A percentile compares a stretch with the other conserved stretches of the same genome.
These are phyloP conservation scores for Drosophila lacertosa DNA, from an alignment of 1,140 invertebrate species.

Conservation along the genomic window DNA sequence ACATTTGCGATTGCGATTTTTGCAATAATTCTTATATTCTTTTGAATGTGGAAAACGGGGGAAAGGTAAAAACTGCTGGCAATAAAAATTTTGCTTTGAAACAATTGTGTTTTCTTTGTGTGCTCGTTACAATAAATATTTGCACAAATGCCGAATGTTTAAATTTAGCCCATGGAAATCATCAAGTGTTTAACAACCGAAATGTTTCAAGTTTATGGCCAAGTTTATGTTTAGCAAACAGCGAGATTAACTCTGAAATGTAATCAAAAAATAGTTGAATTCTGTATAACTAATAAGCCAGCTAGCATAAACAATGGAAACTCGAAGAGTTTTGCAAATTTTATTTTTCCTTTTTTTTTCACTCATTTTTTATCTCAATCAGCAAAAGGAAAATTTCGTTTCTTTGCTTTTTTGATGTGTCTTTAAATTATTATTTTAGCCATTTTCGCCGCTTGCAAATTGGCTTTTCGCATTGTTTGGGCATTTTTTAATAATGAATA, in stretches of 20 bases:
- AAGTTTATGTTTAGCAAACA: slow-evolving; percentile 12
- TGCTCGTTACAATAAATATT: slow-evolving; percentile 49
- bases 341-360: background rate
- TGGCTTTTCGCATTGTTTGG: slow-evolving; percentile 26
- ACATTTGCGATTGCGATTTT: slow-evolving; percentile 25
- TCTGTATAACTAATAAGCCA: slow-evolving; percentile 21
- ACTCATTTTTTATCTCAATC: slow-evolving; percentile 15
- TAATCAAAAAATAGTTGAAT: slow-evolving; percentile 27
- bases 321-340: background rate
- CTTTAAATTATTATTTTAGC: slow-evolving; percentile 55
- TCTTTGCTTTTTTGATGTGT: slow-evolving; percentile 25
- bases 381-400: slow-evolving; percentile 18
- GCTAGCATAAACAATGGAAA: slow-evolving; percentile 2
- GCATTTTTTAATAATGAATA: slow-evolving; percentile 57
- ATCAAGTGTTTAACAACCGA: slow-evolving; percentile 20
- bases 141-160: slow-evolving; percentile 41
- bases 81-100: slow-evolving; percentile 58
- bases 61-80: slow-evolving; percentile 67
- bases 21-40: slow-evolving; percentile 36
- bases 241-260: slow-evolving; percentile 30
- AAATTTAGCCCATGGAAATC: slow-evolving; percentile 32
- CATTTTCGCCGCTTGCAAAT: slow-evolving; percentile 8
- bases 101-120: slow-evolving; percentile 50
- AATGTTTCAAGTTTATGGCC: slow-evolving; percentile 25
- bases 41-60: background rate